Conservation (phyloP, 1,140 invertebrate genomes). For the Drosophila guanche region DNA sequence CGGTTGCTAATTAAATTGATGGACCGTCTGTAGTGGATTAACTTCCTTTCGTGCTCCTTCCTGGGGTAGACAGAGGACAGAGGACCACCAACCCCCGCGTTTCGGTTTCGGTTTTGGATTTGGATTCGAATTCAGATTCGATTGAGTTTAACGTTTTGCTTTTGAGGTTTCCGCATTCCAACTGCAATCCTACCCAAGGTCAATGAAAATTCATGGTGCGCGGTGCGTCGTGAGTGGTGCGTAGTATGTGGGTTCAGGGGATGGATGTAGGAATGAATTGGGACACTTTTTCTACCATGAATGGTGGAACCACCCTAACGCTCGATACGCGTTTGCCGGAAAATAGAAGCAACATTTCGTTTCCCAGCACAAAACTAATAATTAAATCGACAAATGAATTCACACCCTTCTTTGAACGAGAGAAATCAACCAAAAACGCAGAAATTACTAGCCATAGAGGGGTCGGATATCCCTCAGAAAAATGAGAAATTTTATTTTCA, state of each 20-base stretch:
- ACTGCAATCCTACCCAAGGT: slow-evolving; percentile 5
- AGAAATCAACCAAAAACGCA: background rate
- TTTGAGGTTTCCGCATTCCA: slow-evolving; percentile 44
- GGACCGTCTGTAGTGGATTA: slow-evolving; percentile 46
- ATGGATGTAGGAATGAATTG: too few species aligned
- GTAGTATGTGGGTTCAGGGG: too few species aligned
- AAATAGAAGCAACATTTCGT: background rate
- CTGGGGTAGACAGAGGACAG: too few species aligned
- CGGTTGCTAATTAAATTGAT: slow-evolving; percentile 41
- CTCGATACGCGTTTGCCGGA: too few species aligned
- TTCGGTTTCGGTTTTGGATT: too few species aligned
- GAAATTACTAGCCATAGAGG: slow-evolving; percentile 26
- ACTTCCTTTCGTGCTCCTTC: slow-evolving; percentile 16
- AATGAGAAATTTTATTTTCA: slow-evolving; percentile 17
- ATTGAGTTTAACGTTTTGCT: slow-evolving; percentile 15
- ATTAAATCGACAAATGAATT: slow-evolving; percentile 78
- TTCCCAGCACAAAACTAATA: slow-evolving; percentile 59
- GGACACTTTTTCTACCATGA: too few species aligned
- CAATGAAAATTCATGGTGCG: too few species aligned
- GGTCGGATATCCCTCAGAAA: too few species aligned
- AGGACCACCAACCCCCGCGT: slow-evolving; percentile 13
- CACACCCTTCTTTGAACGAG: slow-evolving; percentile 39
- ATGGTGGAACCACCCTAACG: too few species aligned
- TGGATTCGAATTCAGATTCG: background rate
- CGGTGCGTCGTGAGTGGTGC: too few species aligned